These are phyloP conservation scores for Callipepla californica DNA, from an alignment of 2,113 vertebrate species.

Conservation along the genomic window DNA sequence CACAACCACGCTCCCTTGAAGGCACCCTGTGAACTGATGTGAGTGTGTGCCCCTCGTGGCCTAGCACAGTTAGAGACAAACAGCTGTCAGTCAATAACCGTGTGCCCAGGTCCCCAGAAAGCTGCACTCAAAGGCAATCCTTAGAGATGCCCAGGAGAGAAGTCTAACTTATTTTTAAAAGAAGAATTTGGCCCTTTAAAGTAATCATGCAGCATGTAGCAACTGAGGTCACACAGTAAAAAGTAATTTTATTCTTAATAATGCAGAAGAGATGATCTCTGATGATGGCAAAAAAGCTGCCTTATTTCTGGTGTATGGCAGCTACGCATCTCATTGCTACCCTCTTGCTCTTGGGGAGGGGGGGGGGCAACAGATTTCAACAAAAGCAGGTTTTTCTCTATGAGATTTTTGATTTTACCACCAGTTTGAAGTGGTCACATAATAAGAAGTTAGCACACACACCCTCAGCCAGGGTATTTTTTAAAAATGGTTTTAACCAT, in stretches of 20 bases:
- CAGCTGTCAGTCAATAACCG: neutral
- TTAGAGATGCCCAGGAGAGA: slow-evolving; percentile 6
- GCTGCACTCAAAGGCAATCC: neutral
- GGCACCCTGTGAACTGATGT: slow-evolving; percentile 38
- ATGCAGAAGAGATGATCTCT: slow-evolving; percentile 12
- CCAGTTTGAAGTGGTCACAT: neutral
- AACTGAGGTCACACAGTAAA: neutral
- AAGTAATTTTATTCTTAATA: slow-evolving; percentile 19
- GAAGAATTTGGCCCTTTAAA: neutral
- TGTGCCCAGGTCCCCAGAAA: neutral
- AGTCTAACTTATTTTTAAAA: neutral
- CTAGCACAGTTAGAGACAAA: slow-evolving; percentile 9
- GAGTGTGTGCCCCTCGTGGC: neutral
- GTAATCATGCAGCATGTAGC: neutral
- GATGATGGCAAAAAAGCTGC: neutral
- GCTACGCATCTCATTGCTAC: neutral
- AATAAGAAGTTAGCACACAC: neutral
- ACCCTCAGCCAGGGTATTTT: neutral
- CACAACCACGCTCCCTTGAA: neutral
- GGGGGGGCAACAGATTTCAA: neutral
- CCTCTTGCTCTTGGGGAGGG: neutral
- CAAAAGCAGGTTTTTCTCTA: neutral
- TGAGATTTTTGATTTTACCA: neutral
- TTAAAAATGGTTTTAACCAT: neutral
- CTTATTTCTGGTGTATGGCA: neutral